A percentile compares a stretch with the other conserved stretches of the same genome.
These are phyloP conservation scores for Microplitis manilae DNA, from an alignment of 2,888 invertebrate species.

Conservation along the genomic window DNA sequence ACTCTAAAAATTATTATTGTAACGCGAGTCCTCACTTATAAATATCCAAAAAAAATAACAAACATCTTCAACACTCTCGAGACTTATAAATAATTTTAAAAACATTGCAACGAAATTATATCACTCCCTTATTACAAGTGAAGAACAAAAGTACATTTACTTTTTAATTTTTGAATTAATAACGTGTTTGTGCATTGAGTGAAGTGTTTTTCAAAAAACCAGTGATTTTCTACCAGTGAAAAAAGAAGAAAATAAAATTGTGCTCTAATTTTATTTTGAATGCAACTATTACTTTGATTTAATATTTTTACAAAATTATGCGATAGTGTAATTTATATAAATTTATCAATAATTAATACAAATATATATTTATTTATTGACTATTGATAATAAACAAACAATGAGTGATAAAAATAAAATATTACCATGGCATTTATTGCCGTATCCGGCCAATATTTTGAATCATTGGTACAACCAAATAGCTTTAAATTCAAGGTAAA, in stretches of 20 bases:
- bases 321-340: background rate
- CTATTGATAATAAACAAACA: conserved; percentile 43
- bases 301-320: no score
- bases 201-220: no score
- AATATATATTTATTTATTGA: background rate
- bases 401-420: conserved; percentile 70
- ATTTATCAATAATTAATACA: no score
- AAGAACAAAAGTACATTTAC: no score
- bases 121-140: no score
- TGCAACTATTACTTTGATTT: no score
- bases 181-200: no score
- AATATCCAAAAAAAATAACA: conserved; percentile 22
- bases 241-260: no score
- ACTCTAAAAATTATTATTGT: conserved; percentile 63
- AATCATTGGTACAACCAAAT: conserved; percentile 70
- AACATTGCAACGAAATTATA: no score
- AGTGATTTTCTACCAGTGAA: no score
- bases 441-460: conserved; percentile 66
- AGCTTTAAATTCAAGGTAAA: conserved; percentile 51
- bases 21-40: conserved; percentile 58
- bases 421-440: conserved; percentile 66
- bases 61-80: background rate
- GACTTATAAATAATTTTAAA: background rate
- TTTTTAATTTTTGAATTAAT: no score
- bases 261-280: no score